These are phyloP conservation scores for Antheraea assamensis DNA, from an alignment of 2,888 invertebrate genomes.

Conservation along the genomic window DNA sequence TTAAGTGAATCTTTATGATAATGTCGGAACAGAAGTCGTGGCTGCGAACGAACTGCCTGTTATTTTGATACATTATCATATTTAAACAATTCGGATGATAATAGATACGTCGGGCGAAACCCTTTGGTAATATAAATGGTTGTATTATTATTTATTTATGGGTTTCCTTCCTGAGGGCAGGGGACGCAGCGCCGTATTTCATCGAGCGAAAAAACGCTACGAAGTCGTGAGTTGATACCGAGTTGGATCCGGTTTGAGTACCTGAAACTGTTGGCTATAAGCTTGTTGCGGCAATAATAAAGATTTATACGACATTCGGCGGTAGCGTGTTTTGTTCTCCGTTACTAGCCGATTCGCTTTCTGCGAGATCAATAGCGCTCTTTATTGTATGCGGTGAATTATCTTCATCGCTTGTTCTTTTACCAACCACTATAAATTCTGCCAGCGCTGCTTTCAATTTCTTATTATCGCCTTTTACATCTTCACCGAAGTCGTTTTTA, in stretches of 20 bases:
- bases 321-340: constrained; percentile 81
- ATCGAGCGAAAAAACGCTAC: constrained; percentile 79
- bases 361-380: constrained; percentile 79
- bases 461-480: constrained; percentile 74
- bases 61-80: constrained; percentile 83
- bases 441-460: constrained; percentile 60
- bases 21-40: constrained; percentile 77
- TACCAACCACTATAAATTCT: constrained; percentile 66
- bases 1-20: constrained; percentile 80
- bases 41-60: constrained; percentile 50
- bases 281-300: constrained; percentile 82
- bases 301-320: constrained; percentile 80
- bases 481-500: constrained; percentile 51
- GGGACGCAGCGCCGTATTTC: constrained; percentile 79
- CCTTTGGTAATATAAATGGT: constrained; percentile 83
- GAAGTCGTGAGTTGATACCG: constrained; percentile 78
- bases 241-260: constrained; percentile 73
- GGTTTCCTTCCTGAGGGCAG: constrained; percentile 76
- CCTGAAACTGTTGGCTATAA: constrained; percentile 78
- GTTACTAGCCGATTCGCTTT: constrained; percentile 75
- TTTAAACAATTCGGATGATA: constrained; percentile 82
- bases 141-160: constrained; percentile 83
- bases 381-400: constrained; percentile 76
- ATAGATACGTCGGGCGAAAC: constrained; percentile 81
- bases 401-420: constrained; percentile 69